A percentile compares a stretch with the other conserved stretches of the same genome.
phyloP scores from a whole-genome alignment of 2,888 invertebrate species.

The Adineta ricciae region DNA sequence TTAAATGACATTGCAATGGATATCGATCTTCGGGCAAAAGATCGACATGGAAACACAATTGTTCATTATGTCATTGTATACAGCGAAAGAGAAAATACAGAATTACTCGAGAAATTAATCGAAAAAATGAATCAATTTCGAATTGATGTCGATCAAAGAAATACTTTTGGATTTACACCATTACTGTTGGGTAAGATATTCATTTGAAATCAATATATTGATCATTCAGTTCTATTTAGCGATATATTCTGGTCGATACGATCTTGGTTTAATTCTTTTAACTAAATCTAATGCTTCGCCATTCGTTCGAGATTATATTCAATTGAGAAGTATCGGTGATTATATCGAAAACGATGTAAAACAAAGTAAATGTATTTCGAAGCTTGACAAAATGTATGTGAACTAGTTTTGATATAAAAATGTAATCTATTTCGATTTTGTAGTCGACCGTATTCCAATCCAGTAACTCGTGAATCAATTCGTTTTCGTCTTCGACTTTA shows the following conservation, averaged over 20 bases:
- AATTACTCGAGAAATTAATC: not conserved
- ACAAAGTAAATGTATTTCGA: not conserved
- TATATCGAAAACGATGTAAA: not conserved
- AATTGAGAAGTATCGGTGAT: not conserved
- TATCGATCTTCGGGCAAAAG: not conserved
- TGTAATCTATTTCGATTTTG: not conserved
- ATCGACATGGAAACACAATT: not conserved
- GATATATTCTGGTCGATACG: not conserved
- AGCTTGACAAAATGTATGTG: not conserved
- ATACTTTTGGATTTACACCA: conserved; percentile 3
- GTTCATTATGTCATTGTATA: not conserved
- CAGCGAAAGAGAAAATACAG: not conserved
- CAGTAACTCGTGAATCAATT: not conserved
- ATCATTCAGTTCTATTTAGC: too few species aligned
- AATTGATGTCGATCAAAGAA: not conserved
- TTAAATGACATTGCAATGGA: not conserved
- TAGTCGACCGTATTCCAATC: not conserved
- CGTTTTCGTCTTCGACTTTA: not conserved
- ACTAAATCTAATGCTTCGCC: conserved; percentile 2
- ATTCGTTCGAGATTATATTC: not conserved
- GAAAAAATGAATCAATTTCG: not conserved
- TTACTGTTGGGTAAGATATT: not conserved
- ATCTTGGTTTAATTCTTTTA: not conserved
- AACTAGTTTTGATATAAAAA: not conserved
- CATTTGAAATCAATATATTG: too few species aligned